Evolutionary conservation across 2,888 invertebrate genomes (phyloP), one percentile per base, ranked within the genome.

Genomic region (Galeopsomyia nigrocyanea): DNA sequence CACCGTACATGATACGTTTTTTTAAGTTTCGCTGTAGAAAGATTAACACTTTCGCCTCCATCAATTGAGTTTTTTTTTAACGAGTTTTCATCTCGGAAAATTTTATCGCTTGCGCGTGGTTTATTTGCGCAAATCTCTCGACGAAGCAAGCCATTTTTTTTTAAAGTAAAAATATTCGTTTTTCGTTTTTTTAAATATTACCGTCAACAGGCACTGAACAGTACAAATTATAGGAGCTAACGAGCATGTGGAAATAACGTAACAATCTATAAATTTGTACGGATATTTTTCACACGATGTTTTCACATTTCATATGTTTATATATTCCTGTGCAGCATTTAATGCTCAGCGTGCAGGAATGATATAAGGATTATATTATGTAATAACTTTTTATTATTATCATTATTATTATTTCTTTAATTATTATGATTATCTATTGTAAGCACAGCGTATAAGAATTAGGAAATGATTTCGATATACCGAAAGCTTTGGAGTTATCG

Each of bases 401-500:
- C 5, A 26, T 26, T 26, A 39, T 58, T 17, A 17, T 17, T 58
- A 58, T 58, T 57, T 39, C 5, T 57, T n/a, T 17, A 49, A 66
- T 66, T 53, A 26, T 53, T 14, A 26, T 26, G 2, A 26, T 2
- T 26, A 26, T 26, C 5, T 60, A 58, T 63, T 22, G 16, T 71
- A 55, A 66, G 56, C 61, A n/a, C 21, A 55, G 62, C 22, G 5
- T 26, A 39, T 62, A 57, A 68, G 57, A 21, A 64, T 39, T 63
- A 26, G 5, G 26, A 62, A n/a, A 51, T 21, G 49, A 53, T 53
- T 68, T 69, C 66, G 76, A 68, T 73, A 68, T 26, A n/a, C n/a
- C n/a, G 26, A 26, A 26, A 5, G 26, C 26, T 26, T 26, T 80
- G 79, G 81, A 82, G 72, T 79, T 79, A 79, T 79, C 76, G 74